These are phyloP conservation scores for Chrysemys picta DNA, from an alignment of 2,113 vertebrate species.

Conservation along the genomic window DNA sequence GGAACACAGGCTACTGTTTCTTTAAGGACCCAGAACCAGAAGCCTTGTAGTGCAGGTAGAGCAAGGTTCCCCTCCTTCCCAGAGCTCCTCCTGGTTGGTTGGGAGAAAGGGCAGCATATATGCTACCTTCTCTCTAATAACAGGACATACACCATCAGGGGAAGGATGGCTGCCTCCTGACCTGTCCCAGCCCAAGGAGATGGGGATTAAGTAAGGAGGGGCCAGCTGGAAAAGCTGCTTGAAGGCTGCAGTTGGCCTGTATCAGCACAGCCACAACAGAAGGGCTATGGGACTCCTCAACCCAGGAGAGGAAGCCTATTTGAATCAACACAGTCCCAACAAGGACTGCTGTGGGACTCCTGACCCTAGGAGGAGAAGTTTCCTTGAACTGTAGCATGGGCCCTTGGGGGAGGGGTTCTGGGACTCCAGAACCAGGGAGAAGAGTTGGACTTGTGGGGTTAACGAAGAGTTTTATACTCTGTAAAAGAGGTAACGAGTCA, in stretches of 20 bases:
- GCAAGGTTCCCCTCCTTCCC: not conserved
- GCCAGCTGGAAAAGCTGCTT: not conserved
- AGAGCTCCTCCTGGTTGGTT: not conserved
- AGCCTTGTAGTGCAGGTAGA: not conserved
- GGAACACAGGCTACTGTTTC: not conserved
- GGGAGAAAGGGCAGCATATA: too few relatives aligned
- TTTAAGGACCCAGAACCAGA: not conserved
- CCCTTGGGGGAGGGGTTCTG: too few relatives aligned
- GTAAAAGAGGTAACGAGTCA: too few relatives aligned
- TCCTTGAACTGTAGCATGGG: too few relatives aligned
- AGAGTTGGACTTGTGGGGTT: too few relatives aligned
- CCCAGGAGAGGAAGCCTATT: too few relatives aligned
- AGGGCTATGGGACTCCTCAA: not conserved
- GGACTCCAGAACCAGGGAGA: too few relatives aligned
- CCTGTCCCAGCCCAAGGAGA: not conserved
- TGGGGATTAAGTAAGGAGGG: not conserved
- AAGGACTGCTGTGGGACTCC: too few relatives aligned
- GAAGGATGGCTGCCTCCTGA: not conserved
- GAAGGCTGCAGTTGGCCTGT: not conserved
- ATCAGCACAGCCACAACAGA: not conserved
- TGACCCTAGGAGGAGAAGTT: too few relatives aligned
- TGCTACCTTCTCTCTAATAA: too few relatives aligned
- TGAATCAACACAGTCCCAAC: too few relatives aligned
- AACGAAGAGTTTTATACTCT: too few relatives aligned
- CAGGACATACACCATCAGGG: not conserved